Evolutionary conservation across 2,113 vertebrate genomes (phyloP).

Genomic region (Perca flavescens): DNA sequence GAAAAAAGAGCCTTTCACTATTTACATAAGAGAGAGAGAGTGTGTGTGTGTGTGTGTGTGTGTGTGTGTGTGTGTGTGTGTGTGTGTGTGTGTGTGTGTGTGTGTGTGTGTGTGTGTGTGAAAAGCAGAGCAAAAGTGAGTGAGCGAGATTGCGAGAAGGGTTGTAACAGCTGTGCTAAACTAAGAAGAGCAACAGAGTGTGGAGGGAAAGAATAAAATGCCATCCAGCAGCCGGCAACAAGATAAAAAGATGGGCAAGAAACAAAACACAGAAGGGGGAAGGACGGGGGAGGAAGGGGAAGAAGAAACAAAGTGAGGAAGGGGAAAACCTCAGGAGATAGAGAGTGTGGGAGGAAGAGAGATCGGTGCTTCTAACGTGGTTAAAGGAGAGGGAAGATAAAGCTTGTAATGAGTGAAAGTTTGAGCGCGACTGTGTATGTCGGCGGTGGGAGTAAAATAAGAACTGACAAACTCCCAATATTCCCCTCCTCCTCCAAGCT

Average conservation of each 20-base stretch:
- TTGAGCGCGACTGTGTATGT: slow-evolving; percentile 24
- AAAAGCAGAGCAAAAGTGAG: slow-evolving; percentile 32
- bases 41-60: slow-evolving; percentile 23
- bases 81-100: slow-evolving; percentile 17
- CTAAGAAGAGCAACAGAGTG: slow-evolving; percentile 36
- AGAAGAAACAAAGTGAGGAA: slow-evolving; percentile 74
- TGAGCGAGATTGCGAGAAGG: slow-evolving; percentile 40
- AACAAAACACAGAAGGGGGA: slow-evolving; percentile 25
- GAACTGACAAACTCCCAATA: slow-evolving; percentile 38
- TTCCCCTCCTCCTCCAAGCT: slow-evolving; percentile 18
- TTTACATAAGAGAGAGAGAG: too few relatives aligned
- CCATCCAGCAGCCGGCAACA: slow-evolving; percentile 51
- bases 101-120: slow-evolving; percentile 19
- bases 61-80: slow-evolving; percentile 11
- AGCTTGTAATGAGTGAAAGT: slow-evolving; percentile 71
- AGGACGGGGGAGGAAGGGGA: slow-evolving; percentile 61
- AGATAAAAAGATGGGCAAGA: slow-evolving; percentile 53
- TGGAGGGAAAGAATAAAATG: slow-evolving; percentile 49
- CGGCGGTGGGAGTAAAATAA: slow-evolving; percentile 28
- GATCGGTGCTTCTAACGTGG: slow-evolving; percentile 52
- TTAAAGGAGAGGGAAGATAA: slow-evolving; percentile 10
- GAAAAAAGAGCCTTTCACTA: too few relatives aligned
- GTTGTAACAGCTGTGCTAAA: slow-evolving; percentile 59
- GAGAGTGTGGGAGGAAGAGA: slow-evolving; percentile 63
- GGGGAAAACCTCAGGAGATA: slow-evolving; percentile 63